Evolutionary conservation across 92 coral and sea anemone genomes (phyloP).

Genomic region (Epizoanthus rinbou): DNA sequence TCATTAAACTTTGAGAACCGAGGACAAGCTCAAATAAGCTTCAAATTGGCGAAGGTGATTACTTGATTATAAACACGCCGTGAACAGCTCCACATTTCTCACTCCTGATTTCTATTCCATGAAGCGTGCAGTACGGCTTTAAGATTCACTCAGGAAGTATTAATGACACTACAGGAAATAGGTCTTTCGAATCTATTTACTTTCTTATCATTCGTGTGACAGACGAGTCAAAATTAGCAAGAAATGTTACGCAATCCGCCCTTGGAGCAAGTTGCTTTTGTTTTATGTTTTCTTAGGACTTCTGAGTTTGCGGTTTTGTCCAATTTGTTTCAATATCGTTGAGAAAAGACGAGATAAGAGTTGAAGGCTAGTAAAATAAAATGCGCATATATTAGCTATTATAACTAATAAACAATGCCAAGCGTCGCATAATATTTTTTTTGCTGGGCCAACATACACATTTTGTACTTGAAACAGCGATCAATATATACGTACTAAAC

Average conservation of each 20-base stretch:
- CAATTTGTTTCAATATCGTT: not conserved
- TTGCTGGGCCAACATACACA: constrained; percentile 11
- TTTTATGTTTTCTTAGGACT: not conserved
- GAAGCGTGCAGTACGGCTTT: constrained; percentile 24
- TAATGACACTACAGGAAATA: constrained; percentile 74
- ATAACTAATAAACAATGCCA: constrained; percentile 1
- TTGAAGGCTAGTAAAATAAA: not conserved
- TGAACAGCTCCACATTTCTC: not conserved
- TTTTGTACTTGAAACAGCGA: constrained; percentile 18
- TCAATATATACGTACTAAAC: not conserved
- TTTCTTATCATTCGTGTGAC: constrained; percentile 71
- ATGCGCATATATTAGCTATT: constrained; percentile 29
- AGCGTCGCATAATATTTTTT: constrained; percentile 16
- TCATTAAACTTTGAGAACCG: no score
- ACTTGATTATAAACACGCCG: no score
- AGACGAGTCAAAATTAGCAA: constrained; percentile 39
- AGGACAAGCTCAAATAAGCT: no score
- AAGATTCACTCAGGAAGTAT: constrained; percentile 61
- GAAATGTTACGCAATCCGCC: constrained; percentile 22
- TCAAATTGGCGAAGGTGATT: no score
- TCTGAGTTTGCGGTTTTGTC: not conserved
- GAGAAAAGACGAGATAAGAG: not conserved
- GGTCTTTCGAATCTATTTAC: constrained; percentile 77
- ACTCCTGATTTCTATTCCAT: not conserved
- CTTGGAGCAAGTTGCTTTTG: not conserved